phyloP scores from a whole-genome alignment of 2,888 invertebrate species.

The Anthophora plumipes region DNA sequence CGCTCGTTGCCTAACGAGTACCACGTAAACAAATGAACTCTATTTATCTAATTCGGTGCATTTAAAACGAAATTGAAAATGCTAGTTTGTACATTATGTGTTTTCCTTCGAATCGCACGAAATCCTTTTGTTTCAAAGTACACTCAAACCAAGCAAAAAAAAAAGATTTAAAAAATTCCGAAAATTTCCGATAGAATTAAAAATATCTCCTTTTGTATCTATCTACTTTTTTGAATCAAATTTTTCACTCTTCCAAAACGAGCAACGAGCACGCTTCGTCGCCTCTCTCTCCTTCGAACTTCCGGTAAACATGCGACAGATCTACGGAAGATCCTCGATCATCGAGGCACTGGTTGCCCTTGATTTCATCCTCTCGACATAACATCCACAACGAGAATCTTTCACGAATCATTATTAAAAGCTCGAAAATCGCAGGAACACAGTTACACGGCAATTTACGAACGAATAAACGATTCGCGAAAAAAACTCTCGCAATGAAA shows the following conservation, averaged over 20 bases:
- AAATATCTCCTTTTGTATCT: not conserved
- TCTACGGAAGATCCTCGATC: slow-evolving; percentile 42
- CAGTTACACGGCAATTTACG: not conserved
- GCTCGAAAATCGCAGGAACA: not conserved
- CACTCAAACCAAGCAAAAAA: too few relatives aligned
- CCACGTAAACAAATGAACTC: too few relatives aligned
- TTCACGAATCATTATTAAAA: slow-evolving; percentile 11
- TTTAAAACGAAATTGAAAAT: too few relatives aligned
- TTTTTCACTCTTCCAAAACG: slow-evolving; percentile 1
- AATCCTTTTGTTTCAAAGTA: too few relatives aligned
- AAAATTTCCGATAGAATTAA: not conserved
- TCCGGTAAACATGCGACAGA: slow-evolving; percentile 58
- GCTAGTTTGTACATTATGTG: too few relatives aligned
- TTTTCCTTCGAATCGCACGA: too few relatives aligned
- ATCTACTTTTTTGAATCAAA: not conserved
- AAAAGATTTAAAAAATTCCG: too few relatives aligned
- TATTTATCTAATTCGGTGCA: too few relatives aligned
- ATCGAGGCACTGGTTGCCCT: slow-evolving; percentile 18
- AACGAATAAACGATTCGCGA: not conserved
- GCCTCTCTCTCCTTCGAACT: not conserved
- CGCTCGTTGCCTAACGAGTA: too few relatives aligned
- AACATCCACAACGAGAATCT: slow-evolving; percentile 26
- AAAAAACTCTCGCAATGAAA: not conserved
- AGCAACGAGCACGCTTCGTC: slow-evolving; percentile 43
- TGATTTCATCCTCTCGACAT: slow-evolving; percentile 16